phyloP scores from a whole-genome alignment of 2,113 vertebrate species.

The Corythaixoides concolor region DNA sequence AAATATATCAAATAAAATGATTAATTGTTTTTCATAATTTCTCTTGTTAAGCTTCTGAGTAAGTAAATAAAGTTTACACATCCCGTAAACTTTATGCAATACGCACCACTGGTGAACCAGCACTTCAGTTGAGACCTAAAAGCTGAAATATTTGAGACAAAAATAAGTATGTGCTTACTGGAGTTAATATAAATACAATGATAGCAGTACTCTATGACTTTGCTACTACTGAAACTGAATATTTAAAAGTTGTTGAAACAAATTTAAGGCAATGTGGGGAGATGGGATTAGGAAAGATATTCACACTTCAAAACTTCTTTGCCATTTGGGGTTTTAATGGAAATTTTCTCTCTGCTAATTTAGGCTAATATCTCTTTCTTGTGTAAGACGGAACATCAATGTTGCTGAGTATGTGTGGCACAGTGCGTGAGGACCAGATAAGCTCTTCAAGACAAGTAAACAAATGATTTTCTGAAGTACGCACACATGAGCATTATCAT shows the following conservation, averaged over 20 bases:
- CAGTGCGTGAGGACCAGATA: background rate
- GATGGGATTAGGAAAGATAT: background rate
- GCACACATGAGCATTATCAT: background rate
- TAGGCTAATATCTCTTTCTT: background rate
- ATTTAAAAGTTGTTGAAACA: background rate
- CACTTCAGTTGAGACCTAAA: background rate
- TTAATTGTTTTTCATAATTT: background rate
- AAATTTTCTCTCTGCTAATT: background rate
- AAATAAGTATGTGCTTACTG: background rate
- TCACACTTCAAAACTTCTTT: background rate
- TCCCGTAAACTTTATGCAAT: background rate
- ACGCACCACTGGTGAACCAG: background rate
- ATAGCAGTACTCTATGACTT: background rate
- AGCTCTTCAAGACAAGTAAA: background rate
- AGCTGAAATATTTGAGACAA: background rate
- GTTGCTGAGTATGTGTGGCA: background rate
- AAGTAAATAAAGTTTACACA: background rate
- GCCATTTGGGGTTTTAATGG: background rate
- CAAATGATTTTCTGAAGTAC: background rate
- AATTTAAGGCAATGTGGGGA: background rate
- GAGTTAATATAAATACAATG: background rate
- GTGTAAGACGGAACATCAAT: background rate
- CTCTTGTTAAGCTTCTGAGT: background rate
- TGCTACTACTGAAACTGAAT: background rate
- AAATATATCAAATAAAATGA: background rate